A percentile compares a stretch with the other conserved stretches of the same genome.
These are phyloP conservation scores for Drosophila bipectinata DNA, from an alignment of 1,140 invertebrate genomes.

Conservation along the genomic window DNA sequence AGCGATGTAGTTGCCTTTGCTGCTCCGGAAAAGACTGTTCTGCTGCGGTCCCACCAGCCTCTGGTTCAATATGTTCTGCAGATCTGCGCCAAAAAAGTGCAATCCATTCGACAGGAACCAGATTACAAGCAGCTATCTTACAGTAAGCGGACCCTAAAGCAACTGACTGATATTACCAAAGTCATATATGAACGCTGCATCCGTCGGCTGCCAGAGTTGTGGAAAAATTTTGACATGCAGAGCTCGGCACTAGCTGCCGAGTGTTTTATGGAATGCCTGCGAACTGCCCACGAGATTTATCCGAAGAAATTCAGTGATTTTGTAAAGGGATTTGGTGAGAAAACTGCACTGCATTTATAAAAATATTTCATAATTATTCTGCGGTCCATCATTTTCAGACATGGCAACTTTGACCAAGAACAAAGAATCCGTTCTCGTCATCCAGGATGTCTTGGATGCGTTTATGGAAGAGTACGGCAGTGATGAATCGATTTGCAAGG, in stretches of 20 bases:
- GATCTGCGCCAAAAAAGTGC: constrained; percentile 49
- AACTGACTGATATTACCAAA: constrained; percentile 76
- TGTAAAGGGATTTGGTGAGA: constrained; percentile 84
- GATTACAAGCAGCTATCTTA: constrained; percentile 76
- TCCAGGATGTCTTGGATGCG: constrained; percentile 64
- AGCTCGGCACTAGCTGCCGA: constrained; percentile 84
- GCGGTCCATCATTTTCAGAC: constrained; percentile 31
- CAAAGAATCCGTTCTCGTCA: constrained; percentile 48
- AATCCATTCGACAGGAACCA: constrained; percentile 65
- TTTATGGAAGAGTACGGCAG: constrained; percentile 63
- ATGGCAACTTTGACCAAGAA: constrained; percentile 47
- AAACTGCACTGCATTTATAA: background rate
- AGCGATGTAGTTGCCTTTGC: constrained; percentile 78
- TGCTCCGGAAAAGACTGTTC: constrained; percentile 39
- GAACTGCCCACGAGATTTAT: constrained; percentile 84
- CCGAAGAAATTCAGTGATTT: constrained; percentile 83
- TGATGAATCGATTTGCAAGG: constrained; percentile 38
- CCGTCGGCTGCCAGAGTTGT: constrained; percentile 63
- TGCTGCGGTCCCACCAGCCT: constrained; percentile 55
- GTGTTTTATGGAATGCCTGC: constrained; percentile 86
- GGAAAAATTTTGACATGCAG: constrained; percentile 83
- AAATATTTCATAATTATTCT: background rate
- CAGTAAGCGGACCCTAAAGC: constrained; percentile 68
- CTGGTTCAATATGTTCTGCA: constrained; percentile 72
- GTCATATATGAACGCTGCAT: constrained; percentile 84